These are phyloP conservation scores for Phycodurus eques DNA, from an alignment of 2,113 vertebrate genomes.

Conservation along the genomic window DNA sequence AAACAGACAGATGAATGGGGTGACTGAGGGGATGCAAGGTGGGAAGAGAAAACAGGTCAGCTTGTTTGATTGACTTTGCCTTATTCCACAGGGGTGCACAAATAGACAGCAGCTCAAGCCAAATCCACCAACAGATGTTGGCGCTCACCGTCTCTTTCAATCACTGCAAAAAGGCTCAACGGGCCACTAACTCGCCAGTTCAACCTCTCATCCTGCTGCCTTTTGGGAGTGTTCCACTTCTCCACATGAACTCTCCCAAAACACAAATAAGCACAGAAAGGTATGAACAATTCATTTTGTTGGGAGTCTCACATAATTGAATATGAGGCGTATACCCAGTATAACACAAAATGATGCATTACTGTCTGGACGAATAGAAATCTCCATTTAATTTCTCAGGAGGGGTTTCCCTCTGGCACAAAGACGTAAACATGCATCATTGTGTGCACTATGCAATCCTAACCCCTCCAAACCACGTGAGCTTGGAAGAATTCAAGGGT, in stretches of 20 bases:
- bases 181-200: conserved; percentile 32
- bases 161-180: conserved; percentile 49
- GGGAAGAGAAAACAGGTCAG: conserved; percentile 62
- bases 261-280: conserved; percentile 8
- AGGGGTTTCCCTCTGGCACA: conserved; percentile 10
- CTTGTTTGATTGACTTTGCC: conserved; percentile 50
- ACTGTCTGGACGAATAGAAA: conserved; percentile 9
- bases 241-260: conserved; percentile 1
- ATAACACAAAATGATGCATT: conserved; percentile 17
- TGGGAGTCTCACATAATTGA: conserved; percentile 19
- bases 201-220: conserved; percentile 29
- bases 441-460: conserved; percentile 2
- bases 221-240: conserved; percentile 15
- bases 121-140: conserved; percentile 68
- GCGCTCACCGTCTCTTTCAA: conserved; percentile 57
- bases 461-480: conserved; percentile 16
- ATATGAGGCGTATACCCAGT: conserved; percentile 15
- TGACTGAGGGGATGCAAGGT: conserved; percentile 13
- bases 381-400: conserved; percentile 28
- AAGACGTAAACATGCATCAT: conserved; percentile 14
- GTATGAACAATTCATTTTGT: conserved; percentile 9
- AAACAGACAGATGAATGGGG: not conserved
- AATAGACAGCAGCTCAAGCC: conserved; percentile 55
- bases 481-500: conserved; percentile 20
- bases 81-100: conserved; percentile 52